A percentile compares a stretch with the other conserved stretches of the same genome.
phyloP scores from a whole-genome alignment of 2,888 invertebrate genomes.

The Lordiphosa fenestrarum region DNA sequence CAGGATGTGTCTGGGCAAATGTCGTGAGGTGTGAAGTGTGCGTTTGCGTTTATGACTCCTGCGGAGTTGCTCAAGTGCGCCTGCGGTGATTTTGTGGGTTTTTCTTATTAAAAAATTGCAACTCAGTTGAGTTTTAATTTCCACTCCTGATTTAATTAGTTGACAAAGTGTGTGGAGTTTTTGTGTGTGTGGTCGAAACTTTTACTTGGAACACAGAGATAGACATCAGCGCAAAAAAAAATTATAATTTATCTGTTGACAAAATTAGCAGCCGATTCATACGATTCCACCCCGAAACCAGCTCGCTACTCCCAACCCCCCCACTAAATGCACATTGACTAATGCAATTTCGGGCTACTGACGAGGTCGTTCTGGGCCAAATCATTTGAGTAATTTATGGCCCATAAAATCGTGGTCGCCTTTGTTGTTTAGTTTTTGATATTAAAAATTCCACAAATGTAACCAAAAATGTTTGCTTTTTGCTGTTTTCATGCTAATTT shows the following conservation, averaged over 20 bases:
- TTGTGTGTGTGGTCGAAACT: conserved; percentile 37
- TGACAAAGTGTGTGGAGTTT: conserved; percentile 40
- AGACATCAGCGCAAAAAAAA: conserved; percentile 17
- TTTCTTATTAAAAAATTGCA: conserved; percentile 59
- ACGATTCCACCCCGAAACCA: not conserved
- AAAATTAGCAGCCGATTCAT: conserved; percentile 71
- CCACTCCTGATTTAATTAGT: conserved; percentile 65
- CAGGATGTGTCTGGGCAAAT: conserved; percentile 65
- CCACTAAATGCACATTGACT: conserved; percentile 58
- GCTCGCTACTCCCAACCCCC: not conserved
- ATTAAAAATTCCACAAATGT: conserved; percentile 33
- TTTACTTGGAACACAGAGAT: conserved; percentile 28
- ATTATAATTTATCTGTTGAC: conserved; percentile 67
- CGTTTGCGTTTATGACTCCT: conserved; percentile 50
- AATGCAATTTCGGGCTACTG: conserved; percentile 51
- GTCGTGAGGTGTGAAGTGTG: conserved; percentile 30
- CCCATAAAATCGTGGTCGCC: conserved; percentile 51
- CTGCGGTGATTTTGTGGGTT: conserved; percentile 66
- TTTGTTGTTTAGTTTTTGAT: conserved; percentile 31
- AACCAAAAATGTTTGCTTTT: conserved; percentile 14
- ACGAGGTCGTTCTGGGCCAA: conserved; percentile 78
- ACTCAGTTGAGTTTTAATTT: conserved; percentile 28
- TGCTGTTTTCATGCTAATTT: conserved; percentile 54
- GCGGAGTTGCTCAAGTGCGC: conserved; percentile 40
- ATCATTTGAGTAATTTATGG: conserved; percentile 75